phyloP scores from a whole-genome alignment of 2,797 vertebrate genomes.

The Thripadectes ignobilis region DNA sequence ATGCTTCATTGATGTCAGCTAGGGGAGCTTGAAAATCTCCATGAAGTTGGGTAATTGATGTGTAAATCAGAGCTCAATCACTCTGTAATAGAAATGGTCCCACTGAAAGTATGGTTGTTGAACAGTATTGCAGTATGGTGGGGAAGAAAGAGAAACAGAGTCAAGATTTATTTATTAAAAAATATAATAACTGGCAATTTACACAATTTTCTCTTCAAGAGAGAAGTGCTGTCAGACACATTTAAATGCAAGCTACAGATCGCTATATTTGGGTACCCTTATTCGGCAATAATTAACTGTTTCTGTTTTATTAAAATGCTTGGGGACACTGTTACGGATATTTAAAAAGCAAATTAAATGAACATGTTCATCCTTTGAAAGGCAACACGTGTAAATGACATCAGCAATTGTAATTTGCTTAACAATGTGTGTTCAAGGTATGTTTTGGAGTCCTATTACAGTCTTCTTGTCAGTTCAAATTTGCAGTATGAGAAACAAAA shows the following conservation, averaged over 20 bases:
- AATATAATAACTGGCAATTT: conserved; percentile 71
- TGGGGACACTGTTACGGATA: conserved; percentile 59
- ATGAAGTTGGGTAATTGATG: conserved; percentile 82
- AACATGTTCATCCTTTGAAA: conserved; percentile 68
- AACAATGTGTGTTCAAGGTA: conserved; percentile 63
- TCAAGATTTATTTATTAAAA: conserved; percentile 75
- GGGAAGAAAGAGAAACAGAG: conserved; percentile 43
- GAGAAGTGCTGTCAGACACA: conserved; percentile 62
- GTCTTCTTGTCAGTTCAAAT: conserved; percentile 61
- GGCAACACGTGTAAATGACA: conserved; percentile 66
- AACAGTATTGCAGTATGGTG: conserved; percentile 63
- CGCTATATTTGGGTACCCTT: conserved; percentile 51
- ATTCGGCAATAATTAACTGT: conserved; percentile 60
- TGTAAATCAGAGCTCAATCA: conserved; percentile 82
- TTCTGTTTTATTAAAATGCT: conserved; percentile 73
- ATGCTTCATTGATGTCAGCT: conserved; percentile 77
- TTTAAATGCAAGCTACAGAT: conserved; percentile 53
- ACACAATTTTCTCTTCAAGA: conserved; percentile 68
- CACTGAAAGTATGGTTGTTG: conserved; percentile 76
- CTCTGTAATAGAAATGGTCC: conserved; percentile 79
- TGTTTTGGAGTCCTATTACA: conserved; percentile 62
- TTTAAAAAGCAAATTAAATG: conserved; percentile 74
- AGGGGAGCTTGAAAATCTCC: conserved; percentile 78
- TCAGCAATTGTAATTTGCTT: conserved; percentile 69
- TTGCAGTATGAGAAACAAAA: conserved; percentile 32